Evolutionary conservation across 2,888 invertebrate species (phyloP).

Genomic region (Drosophila ochracea): DNA sequence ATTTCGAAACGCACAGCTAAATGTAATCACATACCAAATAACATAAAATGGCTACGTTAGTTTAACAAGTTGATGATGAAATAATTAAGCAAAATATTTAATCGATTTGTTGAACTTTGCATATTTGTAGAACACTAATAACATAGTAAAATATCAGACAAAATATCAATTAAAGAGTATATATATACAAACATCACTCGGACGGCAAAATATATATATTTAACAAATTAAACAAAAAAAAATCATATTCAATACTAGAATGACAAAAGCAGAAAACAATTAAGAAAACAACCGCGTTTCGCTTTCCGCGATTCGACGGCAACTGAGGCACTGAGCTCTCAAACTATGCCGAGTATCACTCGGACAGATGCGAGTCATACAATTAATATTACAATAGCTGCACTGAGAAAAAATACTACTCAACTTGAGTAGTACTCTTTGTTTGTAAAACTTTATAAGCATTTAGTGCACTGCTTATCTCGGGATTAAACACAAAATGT

Average conservation of each 20-base stretch:
- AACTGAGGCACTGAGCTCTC: constrained; percentile 36
- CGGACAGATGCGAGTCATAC: constrained; percentile 29
- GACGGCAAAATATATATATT: neutral
- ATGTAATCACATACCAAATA: constrained; percentile 14
- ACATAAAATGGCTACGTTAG: constrained; percentile 16
- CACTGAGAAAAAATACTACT: constrained; percentile 15
- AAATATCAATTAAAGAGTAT: neutral
- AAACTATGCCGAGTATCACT: constrained; percentile 13
- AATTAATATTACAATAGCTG: neutral
- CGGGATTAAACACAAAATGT: neutral
- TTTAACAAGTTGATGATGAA: constrained; percentile 28
- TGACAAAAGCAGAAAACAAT: constrained; percentile 20
- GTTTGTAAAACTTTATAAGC: neutral
- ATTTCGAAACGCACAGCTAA: constrained; percentile 25
- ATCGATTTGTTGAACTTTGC: constrained; percentile 16
- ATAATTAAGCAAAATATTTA: constrained; percentile 4
- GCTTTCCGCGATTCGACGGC: constrained; percentile 38
- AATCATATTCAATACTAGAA: constrained; percentile 23
- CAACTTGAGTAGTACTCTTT: neutral
- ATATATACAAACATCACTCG: neutral
- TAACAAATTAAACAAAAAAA: constrained; percentile 1
- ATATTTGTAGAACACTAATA: neutral
- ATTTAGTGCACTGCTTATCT: neutral
- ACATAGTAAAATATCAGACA: neutral
- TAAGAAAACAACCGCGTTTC: constrained; percentile 18